Conservation (phyloP, 2,113 vertebrate species). For the Limnothrissa miodon region DNA sequence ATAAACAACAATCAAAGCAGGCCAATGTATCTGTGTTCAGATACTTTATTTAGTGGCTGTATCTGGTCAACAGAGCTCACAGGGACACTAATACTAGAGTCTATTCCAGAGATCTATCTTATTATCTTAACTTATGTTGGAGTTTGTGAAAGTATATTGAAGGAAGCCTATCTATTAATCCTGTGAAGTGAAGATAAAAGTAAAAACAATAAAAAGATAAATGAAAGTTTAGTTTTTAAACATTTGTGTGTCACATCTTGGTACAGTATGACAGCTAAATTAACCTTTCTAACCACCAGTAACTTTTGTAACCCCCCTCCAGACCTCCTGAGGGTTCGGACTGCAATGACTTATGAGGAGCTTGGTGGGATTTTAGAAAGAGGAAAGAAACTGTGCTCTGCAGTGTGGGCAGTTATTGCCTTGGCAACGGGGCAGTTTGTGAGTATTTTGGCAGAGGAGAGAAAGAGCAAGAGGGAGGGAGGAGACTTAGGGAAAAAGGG, state of each 20-base stretch:
- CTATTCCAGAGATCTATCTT: not conserved
- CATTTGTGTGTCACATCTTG: not conserved
- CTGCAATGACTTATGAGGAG: not conserved
- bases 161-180: no score
- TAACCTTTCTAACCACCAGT: not conserved
- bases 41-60: not conserved
- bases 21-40: not conserved
- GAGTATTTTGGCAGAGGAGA: not conserved
- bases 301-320: not conserved
- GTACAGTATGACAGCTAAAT: not conserved
- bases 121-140: not conserved
- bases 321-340: not conserved
- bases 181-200: no score
- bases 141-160: no score
- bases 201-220: no score
- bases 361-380: not conserved
- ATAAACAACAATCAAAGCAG: not conserved
- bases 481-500: constrained; percentile 3
- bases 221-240: no score
- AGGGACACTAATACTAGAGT: not conserved
- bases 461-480: not conserved
- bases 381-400: not conserved
- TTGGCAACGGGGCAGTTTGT: constrained; percentile 19
- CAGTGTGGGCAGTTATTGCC: not conserved
- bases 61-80: not conserved